Conservation (phyloP, 1,140 invertebrate genomes). For the Heliconius nattereri region DNA sequence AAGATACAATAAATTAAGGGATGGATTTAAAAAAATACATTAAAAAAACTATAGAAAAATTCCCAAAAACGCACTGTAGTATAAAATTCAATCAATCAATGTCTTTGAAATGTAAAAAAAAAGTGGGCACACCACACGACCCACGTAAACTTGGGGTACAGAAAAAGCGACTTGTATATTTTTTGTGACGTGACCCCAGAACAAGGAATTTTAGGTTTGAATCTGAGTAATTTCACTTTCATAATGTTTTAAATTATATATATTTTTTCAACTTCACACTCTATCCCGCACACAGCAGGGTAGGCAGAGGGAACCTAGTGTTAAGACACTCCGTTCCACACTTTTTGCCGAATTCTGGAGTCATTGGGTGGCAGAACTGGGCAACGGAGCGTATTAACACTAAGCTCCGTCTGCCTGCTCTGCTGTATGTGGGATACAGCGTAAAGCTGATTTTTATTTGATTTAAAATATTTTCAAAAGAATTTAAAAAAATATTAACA, state of each 20-base stretch:
- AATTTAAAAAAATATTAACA: too few relatives aligned
- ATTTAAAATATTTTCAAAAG: too few relatives aligned
- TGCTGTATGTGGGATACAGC: too few relatives aligned
- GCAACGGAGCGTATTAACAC: background rate
- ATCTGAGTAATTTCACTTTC: background rate
- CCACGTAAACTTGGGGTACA: conserved; percentile 69
- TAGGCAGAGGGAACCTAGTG: too few relatives aligned
- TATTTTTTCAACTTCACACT: too few relatives aligned
- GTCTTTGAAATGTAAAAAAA: conserved; percentile 73
- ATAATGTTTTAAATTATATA: background rate
- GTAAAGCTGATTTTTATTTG: too few relatives aligned
- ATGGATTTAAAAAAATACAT: conserved; percentile 48
- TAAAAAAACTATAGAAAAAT: conserved; percentile 71
- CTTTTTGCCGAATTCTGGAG: conserved; percentile 33
- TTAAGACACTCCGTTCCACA: too few relatives aligned
- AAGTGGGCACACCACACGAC: conserved; percentile 62
- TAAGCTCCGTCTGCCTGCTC: too few relatives aligned
- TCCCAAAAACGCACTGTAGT: conserved; percentile 64
- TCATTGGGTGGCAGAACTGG: background rate
- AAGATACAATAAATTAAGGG: conserved; percentile 70
- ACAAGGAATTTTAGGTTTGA: background rate
- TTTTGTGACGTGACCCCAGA: conserved; percentile 55
- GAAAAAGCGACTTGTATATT: conserved; percentile 66
- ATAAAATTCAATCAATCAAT: conserved; percentile 79
- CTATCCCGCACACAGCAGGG: too few relatives aligned